Base-by-base conservation (phyloP, 2,797 vertebrate genomes). In the Falco columbarius region DNA sequence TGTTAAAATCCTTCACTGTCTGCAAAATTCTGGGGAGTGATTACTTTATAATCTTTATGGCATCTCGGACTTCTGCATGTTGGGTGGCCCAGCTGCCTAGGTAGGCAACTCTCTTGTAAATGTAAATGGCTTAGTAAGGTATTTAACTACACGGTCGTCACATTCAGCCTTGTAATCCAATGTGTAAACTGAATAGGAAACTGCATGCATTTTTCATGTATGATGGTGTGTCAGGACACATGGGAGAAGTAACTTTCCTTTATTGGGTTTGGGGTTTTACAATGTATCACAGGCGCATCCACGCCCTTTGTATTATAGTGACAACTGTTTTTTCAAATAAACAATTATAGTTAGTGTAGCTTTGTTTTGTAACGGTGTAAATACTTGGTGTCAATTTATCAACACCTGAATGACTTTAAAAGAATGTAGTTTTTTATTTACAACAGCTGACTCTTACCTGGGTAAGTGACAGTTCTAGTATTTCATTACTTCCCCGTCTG, bases 401-500 rank as follows among this genome's bases (percentile, higher is more conserved):
- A 38, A 11, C 63, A 81, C 52, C 56, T 70, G 87, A 87, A 86
- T 67, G 66, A 52, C 40, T 77, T 91, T 58, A 32, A 80, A 93
- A 93, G 65, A 90, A 75, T 42, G 44, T 30, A 65, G 58, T 40
- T 95, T 93, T 90, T 93, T 95, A 66, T 95, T 97, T 89, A 95
- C 89, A 89, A n/a, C 77, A 76, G 34, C 86, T 86, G 72, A 80
- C 67, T 94, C 62, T 30, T 74, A 79, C 85, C 82, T 89, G 49
- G 67, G 67, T 95, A 94, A 92, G 83, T 95, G 93, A 87, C 71
- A 80, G 89, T 47, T 92, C 71, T 47, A 82, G 77, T 79, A 46
- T 95, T 92, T 90, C 84, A 63, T 95, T 74, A 68, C 91, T 97
- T 94, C 61, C 87, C 92, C 66, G 87, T 89, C 89, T 96, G 83